Evolutionary conservation across 2,797 vertebrate genomes (phyloP), one percentile per base, ranked within the genome.

Genomic region (Notolabrus celidotus): DNA sequence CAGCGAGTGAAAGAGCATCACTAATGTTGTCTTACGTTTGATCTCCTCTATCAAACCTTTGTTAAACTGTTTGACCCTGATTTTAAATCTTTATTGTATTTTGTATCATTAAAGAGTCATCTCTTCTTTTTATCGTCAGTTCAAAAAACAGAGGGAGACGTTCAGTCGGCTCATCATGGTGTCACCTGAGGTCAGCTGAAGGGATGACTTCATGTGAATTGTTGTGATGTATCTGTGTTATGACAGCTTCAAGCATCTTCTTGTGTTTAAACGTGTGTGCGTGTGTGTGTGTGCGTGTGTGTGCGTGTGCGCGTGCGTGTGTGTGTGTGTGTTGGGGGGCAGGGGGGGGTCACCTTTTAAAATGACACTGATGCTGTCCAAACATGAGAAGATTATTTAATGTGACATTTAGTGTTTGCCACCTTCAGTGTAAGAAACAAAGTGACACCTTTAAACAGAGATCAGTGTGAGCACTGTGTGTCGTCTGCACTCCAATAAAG

Each of bases 401-500:
- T 52, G 43, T 77, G 53, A 19, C 23, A 31, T 72, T 59, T 64
- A 61, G 67, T 14, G 29, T 69, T 65, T 56, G 7, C 57, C 34
- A 70, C 34, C 31, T 69, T 47, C 53, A 41, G 45, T 56, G 52
- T 67, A 50, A 72, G 38, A 39, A 71, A 64, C 43, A 75, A 67
- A 39, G 55, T 50, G 31, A 74, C 64, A 79, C 58, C 33, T 71
- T 36, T 4, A n/a, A n/a, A n/a, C n/a, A n/a, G n/a, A n/a, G n/a
- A n/a, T n/a, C n/a, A n/a, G n/a, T n/a, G 67, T 67, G 69, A 78
- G 63, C 84, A 80, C 78, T 68, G 42, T 76, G 72, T 77, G 62
- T 82, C 57, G 65, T 77, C 67, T 77, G 71, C 67, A 84, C 79
- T 58, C 4, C 79, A 87, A 85, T 87, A 80, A 87, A 87, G 39